Evolutionary conservation across 2,888 invertebrate genomes (phyloP).

Genomic region (Nomada flava): DNA sequence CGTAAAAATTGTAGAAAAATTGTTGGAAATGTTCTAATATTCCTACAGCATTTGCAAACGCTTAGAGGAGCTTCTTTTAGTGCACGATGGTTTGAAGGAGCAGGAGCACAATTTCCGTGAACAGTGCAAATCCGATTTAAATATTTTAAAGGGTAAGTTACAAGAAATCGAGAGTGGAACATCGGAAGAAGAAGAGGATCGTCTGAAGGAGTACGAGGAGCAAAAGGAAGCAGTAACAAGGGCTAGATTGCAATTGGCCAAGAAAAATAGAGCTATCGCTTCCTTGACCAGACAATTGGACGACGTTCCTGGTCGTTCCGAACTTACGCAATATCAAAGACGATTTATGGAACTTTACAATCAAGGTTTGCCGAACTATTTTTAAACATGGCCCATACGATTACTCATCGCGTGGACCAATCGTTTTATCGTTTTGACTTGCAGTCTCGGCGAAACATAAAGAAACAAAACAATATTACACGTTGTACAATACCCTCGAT

Average conservation of each 20-base stretch:
- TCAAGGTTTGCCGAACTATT: conserved; percentile 87
- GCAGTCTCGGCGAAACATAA: conserved; percentile 97
- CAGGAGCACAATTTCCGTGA: conserved; percentile 91
- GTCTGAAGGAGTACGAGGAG: conserved; percentile 86
- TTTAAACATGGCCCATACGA: neutral
- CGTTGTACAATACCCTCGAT: conserved; percentile 96
- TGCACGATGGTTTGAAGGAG: conserved; percentile 90
- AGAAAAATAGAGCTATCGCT: conserved; percentile 91
- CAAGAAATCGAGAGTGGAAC: conserved; percentile 83
- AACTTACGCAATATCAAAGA: conserved; percentile 97
- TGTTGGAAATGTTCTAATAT: neutral
- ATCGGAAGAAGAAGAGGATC: conserved; percentile 83
- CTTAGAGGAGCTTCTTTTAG: conserved; percentile 87
- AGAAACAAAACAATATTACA: conserved; percentile 99
- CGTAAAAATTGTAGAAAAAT: too few species aligned
- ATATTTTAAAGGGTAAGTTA: conserved; percentile 85
- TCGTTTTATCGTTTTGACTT: conserved; percentile 55
- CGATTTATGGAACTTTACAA: conserved; percentile 98
- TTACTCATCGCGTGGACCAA: neutral
- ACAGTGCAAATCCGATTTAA: conserved; percentile 89
- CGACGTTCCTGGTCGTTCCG: conserved; percentile 96
- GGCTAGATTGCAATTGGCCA: conserved; percentile 90
- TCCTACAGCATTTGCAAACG: conserved; percentile 81
- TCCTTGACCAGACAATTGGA: conserved; percentile 94
- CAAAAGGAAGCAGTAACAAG: conserved; percentile 87